phyloP scores from a whole-genome alignment of 2,113 vertebrate genomes.

The Murina feae region DNA sequence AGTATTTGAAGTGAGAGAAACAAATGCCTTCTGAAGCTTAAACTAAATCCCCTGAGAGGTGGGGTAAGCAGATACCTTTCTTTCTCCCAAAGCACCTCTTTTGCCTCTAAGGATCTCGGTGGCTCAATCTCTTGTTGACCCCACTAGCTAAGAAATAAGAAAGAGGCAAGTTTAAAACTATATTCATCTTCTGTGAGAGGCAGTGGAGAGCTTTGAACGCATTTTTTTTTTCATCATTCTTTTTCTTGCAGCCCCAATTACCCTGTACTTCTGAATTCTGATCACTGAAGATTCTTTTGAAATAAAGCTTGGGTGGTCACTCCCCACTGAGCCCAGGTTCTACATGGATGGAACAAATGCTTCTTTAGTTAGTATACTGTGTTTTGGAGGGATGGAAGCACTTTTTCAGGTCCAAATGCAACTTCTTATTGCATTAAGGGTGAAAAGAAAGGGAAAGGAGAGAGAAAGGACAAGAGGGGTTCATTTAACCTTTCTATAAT shows the following conservation, averaged over 20 bases:
- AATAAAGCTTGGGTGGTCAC: not conserved
- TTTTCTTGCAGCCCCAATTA: constrained; percentile 49
- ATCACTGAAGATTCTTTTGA: not conserved
- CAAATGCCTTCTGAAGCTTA: constrained; percentile 67
- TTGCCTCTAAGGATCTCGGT: constrained; percentile 19
- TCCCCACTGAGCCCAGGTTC: not conserved
- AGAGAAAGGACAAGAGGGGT: not conserved
- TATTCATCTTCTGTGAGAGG: constrained; percentile 61
- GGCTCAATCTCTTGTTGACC: constrained; percentile 67
- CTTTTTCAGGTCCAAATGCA: not conserved
- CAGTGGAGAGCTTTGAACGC: constrained; percentile 54
- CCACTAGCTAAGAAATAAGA: constrained; percentile 68
- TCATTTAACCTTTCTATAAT: constrained; percentile 62
- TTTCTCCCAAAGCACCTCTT: constrained; percentile 51
- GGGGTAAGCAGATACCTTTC: not conserved
- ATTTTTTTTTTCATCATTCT: constrained; percentile 26
- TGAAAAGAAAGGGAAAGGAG: not conserved
- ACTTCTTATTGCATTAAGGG: not conserved
- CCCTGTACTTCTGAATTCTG: not conserved
- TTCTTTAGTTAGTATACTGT: not conserved
- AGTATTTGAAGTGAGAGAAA: constrained; percentile 70
- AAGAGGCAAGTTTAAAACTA: constrained; percentile 63
- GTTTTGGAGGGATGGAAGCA: not conserved
- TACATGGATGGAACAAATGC: constrained; percentile 14
- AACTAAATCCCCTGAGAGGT: constrained; percentile 66